These are phyloP conservation scores for Sesia bembeciformis DNA, from an alignment of 2,888 invertebrate genomes.

Conservation along the genomic window DNA sequence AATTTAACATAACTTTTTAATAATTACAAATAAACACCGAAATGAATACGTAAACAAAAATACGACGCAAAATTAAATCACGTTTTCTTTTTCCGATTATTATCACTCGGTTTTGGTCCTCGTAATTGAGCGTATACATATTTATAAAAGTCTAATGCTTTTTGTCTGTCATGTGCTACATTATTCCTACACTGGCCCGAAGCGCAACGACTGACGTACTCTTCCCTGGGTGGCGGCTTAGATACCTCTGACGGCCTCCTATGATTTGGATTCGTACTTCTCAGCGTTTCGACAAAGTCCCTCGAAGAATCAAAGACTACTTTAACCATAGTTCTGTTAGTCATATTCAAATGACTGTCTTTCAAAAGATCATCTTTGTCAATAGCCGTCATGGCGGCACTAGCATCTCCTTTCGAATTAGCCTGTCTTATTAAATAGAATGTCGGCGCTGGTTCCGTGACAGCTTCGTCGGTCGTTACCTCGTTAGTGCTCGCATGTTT, in stretches of 20 bases:
- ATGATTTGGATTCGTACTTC: slow-evolving; percentile 27
- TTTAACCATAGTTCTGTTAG: slow-evolving; percentile 56
- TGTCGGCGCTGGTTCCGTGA: slow-evolving; percentile 57
- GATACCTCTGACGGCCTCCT: slow-evolving; percentile 27
- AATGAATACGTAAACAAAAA: background rate
- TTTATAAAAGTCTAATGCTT: slow-evolving; percentile 66
- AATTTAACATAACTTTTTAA: background rate
- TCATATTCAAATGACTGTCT: slow-evolving; percentile 51
- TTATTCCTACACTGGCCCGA: slow-evolving; percentile 48
- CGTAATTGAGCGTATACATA: slow-evolving; percentile 64
- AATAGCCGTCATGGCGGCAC: slow-evolving; percentile 52
- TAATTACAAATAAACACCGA: background rate
- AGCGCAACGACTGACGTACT: slow-evolving; percentile 43
- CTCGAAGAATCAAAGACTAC: slow-evolving; percentile 59
- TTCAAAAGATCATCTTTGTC: slow-evolving; percentile 51
- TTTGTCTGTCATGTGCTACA: slow-evolving; percentile 52
- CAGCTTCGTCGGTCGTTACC: slow-evolving; percentile 43
- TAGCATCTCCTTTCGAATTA: slow-evolving; percentile 41
- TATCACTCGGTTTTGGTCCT: slow-evolving; percentile 32
- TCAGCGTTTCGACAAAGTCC: slow-evolving; percentile 59
- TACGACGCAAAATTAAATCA: no score
- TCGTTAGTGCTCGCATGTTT: slow-evolving; percentile 38
- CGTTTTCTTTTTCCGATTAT: slow-evolving; percentile 33
- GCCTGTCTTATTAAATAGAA: slow-evolving; percentile 63
- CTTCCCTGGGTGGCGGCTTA: slow-evolving; percentile 30